These are phyloP conservation scores for Phocoena phocoena DNA, from an alignment of 2,113 vertebrate genomes.

Conservation along the genomic window DNA sequence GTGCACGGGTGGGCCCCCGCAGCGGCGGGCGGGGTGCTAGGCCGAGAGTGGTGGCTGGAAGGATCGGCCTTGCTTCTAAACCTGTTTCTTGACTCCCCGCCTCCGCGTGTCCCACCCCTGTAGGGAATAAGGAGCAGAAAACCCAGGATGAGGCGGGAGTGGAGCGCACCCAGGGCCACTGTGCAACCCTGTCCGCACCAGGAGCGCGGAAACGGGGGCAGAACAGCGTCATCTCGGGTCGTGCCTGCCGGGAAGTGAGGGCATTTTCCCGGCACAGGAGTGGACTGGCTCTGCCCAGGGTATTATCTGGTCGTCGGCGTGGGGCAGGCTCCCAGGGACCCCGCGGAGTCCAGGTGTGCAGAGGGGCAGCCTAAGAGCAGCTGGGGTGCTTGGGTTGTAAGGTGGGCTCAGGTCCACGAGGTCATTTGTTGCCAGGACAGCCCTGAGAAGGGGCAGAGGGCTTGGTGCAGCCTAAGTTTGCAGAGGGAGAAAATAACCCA, in stretches of 20 bases:
- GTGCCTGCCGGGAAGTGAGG: neutral
- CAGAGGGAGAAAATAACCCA: neutral
- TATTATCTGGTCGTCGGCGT: too few relatives aligned
- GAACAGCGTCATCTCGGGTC: neutral
- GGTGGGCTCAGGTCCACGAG: too few relatives aligned
- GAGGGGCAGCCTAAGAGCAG: neutral
- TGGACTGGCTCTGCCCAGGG: neutral
- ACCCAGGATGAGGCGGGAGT: neutral
- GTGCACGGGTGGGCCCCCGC: neutral
- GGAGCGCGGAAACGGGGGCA: neutral
- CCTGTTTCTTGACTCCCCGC: neutral
- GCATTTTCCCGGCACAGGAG: neutral
- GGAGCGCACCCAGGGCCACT: neutral
- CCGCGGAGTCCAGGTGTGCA: accelerated
- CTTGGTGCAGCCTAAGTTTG: neutral
- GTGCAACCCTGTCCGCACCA: neutral
- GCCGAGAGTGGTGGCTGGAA: neutral
- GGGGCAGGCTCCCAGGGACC: neutral
- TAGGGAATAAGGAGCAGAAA: neutral
- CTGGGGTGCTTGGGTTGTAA: neutral
- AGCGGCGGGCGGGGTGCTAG: neutral
- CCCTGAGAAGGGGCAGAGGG: neutral
- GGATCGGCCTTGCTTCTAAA: neutral
- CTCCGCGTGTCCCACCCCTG: too few relatives aligned
- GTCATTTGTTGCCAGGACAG: neutral